Evolutionary conservation across 2,888 invertebrate genomes (phyloP), one percentile per base, ranked within the genome.

Genomic region (Pseudanteris insignis): DNA sequence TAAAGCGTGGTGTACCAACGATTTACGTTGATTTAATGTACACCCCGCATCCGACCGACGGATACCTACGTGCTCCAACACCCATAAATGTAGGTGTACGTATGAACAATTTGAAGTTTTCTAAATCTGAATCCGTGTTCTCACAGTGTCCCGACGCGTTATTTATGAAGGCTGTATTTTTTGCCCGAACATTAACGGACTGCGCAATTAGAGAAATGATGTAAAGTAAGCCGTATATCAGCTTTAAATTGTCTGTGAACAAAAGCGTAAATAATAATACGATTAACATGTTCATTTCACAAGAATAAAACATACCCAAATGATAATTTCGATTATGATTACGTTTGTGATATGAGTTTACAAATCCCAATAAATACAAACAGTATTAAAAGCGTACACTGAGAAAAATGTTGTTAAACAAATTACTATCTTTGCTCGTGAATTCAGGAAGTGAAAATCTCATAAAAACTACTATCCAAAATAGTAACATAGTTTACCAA

Each of bases 1-100:
- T n/a, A n/a, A n/a, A n/a, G n/a, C n/a, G n/a, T n/a, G n/a, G n/a
- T n/a, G n/a, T n/a, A 59, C 46, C 58, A 51, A 46, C 50, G 51
- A 44, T 59, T 59, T 59, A 53, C 59, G 38, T 40, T 40, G 28
- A 59, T 50, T 51, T 50, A 44, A 50, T 44, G 50, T 58, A 36
- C 48, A 29, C 37, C 9, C 37, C 12, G 38, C 44, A 44, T 53
- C 15, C 28, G 14, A 37, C 36, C 25, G n/a, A n/a, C 18, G 18
- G 18, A 21, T 30, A 25, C 33, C 57, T 30, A 43, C 37, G 15
- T 34, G 14, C 36, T 21, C 34, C 41, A 41, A 41, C 37, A 12
- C 9, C 33, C 37, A 43, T 50, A 44, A 48, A 44, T 33, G 43
- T 38, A 30, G 43, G 18, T 6, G 37, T 12, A 32, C 37, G 41